These are phyloP conservation scores for Ondatra zibethicus DNA, from an alignment of 2,113 vertebrate species.

Conservation along the genomic window DNA sequence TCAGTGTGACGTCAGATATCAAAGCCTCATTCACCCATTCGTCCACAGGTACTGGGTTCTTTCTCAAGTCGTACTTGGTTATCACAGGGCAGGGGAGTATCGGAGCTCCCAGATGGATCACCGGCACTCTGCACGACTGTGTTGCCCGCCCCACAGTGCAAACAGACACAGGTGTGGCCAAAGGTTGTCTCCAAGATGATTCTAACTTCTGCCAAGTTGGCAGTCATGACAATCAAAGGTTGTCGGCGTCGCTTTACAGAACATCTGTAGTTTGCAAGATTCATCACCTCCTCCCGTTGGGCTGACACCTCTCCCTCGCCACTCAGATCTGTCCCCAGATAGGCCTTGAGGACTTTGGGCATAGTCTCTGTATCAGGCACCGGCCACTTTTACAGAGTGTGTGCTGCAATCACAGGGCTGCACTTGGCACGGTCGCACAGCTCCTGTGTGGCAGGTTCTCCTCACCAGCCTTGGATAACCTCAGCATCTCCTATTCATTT, in stretches of 20 bases:
- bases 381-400: neutral
- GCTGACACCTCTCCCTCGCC: neutral
- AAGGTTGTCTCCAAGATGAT: neutral
- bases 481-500: neutral
- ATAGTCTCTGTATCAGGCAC: neutral
- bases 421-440: neutral
- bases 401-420: neutral
- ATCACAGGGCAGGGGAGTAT: neutral
- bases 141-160: neutral
- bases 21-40: neutral
- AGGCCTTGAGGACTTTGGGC: neutral
- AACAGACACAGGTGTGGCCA: neutral
- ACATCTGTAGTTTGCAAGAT: neutral
- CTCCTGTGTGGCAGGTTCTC: neutral
- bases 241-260: neutral
- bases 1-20: neutral
- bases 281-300: neutral
- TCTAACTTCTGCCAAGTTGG: neutral
- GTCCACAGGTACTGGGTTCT: neutral
- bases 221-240: neutral
- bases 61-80: neutral
- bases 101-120: neutral
- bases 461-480: neutral
- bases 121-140: neutral
- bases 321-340: neutral